Conservation (phyloP, 2,797 vertebrate genomes). For the Remorina albescens region DNA sequence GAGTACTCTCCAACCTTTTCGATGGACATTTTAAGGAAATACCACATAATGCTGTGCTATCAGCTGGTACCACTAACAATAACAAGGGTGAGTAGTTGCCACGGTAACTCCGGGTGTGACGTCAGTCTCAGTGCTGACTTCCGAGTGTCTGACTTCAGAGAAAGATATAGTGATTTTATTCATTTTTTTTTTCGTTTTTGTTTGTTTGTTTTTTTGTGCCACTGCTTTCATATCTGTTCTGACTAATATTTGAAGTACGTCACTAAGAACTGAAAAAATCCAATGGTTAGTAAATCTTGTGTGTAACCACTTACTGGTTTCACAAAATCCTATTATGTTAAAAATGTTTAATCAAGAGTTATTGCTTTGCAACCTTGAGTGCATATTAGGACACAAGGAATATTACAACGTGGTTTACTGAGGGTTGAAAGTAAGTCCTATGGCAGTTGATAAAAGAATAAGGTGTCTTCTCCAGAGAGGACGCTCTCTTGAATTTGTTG, state of each 20-base stretch:
- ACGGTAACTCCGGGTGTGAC: too few relatives aligned
- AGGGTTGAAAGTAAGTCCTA: not conserved
- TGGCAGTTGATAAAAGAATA: slow-evolving; percentile 7
- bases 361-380: not conserved
- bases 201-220: not conserved
- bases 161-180: not conserved
- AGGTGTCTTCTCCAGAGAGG: slow-evolving; percentile 23
- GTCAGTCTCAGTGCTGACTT: too few relatives aligned
- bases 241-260: not conserved
- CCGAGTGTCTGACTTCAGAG: too few relatives aligned
- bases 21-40: too few relatives aligned
- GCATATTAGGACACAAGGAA: not conserved
- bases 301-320: not conserved
- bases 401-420: not conserved
- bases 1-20: too few relatives aligned
- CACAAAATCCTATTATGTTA: not conserved
- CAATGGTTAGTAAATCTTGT: too few relatives aligned
- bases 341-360: slow-evolving; percentile 7
- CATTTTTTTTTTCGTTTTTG: not conserved
- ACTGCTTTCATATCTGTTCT: not conserved
- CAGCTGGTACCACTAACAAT: too few relatives aligned
- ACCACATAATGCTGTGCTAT: too few relatives aligned
- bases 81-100: too few relatives aligned
- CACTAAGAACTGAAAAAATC: not conserved
- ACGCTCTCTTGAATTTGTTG: not conserved